Evolutionary conservation across 2,113 vertebrate genomes (phyloP).

Genomic region (Arvicanthis niloticus): DNA sequence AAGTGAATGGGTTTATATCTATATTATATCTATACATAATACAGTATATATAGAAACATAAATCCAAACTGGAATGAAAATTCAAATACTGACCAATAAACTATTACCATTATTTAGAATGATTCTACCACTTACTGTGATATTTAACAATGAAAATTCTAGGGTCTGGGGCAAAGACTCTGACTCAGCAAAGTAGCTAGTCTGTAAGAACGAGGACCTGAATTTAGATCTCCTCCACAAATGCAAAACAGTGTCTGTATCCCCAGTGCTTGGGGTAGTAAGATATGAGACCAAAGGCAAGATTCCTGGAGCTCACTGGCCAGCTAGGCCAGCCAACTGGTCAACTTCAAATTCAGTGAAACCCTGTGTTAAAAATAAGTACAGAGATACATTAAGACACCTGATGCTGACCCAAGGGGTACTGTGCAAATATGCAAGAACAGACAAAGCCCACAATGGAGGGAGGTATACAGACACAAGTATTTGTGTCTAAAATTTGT

Average conservation of each 20-base stretch:
- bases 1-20: not conserved
- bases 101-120: not conserved
- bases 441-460: not conserved
- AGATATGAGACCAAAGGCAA: not conserved
- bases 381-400: not conserved
- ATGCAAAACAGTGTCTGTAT: not conserved
- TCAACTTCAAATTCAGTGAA: not conserved
- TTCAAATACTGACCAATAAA: not conserved
- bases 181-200: no score
- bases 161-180: not conserved
- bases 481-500: slow-evolving; percentile 3
- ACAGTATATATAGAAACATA: not conserved
- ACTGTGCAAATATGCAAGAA: not conserved
- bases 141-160: slow-evolving; percentile 31
- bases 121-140: not conserved
- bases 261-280: not conserved
- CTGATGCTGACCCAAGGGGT: not conserved
- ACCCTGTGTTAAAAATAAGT: not conserved
- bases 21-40: not conserved
- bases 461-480: not conserved
- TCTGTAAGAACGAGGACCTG: not conserved
- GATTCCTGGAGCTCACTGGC: not conserved
- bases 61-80: slow-evolving; percentile 8
- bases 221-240: not conserved
- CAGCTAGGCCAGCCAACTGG: not conserved